Evolutionary conservation across 1,140 invertebrate species (phyloP), one percentile per base, ranked within the genome.

Genomic region (Wiebesia pumilae): DNA sequence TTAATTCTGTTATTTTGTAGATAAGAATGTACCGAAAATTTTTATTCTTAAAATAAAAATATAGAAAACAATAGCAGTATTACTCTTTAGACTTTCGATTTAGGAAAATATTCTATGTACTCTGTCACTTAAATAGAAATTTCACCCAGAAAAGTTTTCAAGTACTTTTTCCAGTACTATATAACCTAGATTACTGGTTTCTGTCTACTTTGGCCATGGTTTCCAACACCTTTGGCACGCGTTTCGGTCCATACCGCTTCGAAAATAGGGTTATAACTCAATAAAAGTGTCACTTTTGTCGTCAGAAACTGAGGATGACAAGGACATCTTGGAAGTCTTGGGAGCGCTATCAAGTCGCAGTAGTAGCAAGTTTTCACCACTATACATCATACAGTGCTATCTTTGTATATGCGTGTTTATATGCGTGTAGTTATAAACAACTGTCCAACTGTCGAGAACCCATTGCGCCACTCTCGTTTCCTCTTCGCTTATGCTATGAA

Each of bases 401-500:
- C 30, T 30, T 30, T 80, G 14, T 62, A 24, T 65, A 69, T 9
- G 35, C 65, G 3, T 33, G 27, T 82, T 0, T 21, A 14, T 62
- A 62, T 3, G 58, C 7, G 3, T 12, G 54, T 30, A 77, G 51
- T 78, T 67, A 58, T 40, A 84, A 86, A 88, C 81, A 91, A 91
- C 90, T 92, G 90, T 91, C 90, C 90, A 91, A 92, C 90, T 92
- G 90, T 92, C 90, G 89, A 88, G 89, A 88, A 87, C 73, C 33
- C 71, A 54, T 30, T 9, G 0, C 30, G 58, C 77, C 12, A 69
- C 12, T 69, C 14, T 33, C 33, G 0, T 69, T 69, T 12, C 9
- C 16, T 35, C 10, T 3, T 62, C 24, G 30, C 3, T 69, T 69
- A 35, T 35, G 19, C 30, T 9, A 69, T 16, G 10, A 33, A 69